phyloP scores from a whole-genome alignment of 92 coral and sea anemone species.

The Epizoanthus stellaris region DNA sequence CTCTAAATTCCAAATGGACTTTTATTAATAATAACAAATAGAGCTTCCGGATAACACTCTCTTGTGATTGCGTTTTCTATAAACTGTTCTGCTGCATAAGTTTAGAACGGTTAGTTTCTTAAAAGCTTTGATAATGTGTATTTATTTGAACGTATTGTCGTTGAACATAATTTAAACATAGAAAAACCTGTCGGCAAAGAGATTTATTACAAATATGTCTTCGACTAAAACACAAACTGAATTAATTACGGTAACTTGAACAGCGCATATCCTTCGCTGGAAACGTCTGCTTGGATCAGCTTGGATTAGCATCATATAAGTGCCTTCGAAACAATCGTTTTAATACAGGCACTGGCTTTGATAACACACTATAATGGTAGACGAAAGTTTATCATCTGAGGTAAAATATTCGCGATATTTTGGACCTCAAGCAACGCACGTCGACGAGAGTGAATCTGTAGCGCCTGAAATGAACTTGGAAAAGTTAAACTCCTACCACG shows the following conservation, averaged over 20 bases:
- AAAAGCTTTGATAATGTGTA: background rate
- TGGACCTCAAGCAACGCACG: constrained; percentile 19
- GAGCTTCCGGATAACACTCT: background rate
- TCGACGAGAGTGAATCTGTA: background rate
- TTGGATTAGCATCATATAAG: too few relatives aligned
- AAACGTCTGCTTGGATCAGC: too few relatives aligned
- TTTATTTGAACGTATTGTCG: background rate
- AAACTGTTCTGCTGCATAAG: background rate
- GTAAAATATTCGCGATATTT: constrained; percentile 30
- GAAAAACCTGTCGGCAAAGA: background rate
- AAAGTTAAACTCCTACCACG: background rate
- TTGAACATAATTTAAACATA: background rate
- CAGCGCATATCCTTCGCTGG: too few relatives aligned
- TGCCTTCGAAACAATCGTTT: too few relatives aligned
- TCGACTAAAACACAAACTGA: background rate
- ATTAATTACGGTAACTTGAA: constrained; percentile 2
- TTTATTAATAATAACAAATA: background rate
- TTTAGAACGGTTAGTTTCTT: background rate
- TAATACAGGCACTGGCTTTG: too few relatives aligned
- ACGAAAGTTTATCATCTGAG: background rate
- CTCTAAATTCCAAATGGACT: background rate
- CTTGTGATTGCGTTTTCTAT: background rate
- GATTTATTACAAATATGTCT: constrained; percentile 7
- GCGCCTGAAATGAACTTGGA: background rate
- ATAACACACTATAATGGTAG: background rate